Evolutionary conservation across 1,140 invertebrate species (phyloP).

Genomic region (Homalodisca vitripennis): DNA sequence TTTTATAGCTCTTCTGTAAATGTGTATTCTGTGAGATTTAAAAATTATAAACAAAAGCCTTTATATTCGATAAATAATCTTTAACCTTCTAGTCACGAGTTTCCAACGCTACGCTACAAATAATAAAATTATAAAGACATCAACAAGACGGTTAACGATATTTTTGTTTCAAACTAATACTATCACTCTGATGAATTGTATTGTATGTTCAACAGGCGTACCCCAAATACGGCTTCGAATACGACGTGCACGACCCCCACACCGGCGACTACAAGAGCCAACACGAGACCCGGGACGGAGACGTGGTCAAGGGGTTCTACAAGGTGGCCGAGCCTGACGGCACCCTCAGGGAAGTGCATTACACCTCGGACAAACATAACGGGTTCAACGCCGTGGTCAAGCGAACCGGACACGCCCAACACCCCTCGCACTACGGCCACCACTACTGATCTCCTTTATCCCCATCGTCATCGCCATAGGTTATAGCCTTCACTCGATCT

Average conservation of each 20-base stretch:
- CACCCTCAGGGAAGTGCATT: conserved; percentile 50
- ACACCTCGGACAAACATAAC: conserved; percentile 50
- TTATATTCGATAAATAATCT: too few relatives aligned
- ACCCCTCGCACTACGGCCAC: conserved; percentile 16
- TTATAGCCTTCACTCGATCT: not conserved
- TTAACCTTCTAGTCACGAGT: too few relatives aligned
- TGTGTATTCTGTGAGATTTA: too few relatives aligned
- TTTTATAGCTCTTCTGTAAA: too few relatives aligned
- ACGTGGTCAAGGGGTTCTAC: conserved; percentile 54
- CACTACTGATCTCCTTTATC: conserved; percentile 30
- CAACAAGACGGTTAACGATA: too few relatives aligned
- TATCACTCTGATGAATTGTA: too few relatives aligned
- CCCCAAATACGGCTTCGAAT: conserved; percentile 55
- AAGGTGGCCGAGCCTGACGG: conserved; percentile 47
- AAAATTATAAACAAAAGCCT: too few relatives aligned
- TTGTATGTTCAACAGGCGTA: conserved; percentile 29
- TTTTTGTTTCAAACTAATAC: too few relatives aligned
- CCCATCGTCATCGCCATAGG: too few relatives aligned
- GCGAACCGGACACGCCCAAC: conserved; percentile 35
- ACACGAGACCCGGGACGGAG: conserved; percentile 51
- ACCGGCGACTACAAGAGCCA: conserved; percentile 55
- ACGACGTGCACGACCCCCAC: conserved; percentile 54
- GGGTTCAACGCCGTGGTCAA: conserved; percentile 52
- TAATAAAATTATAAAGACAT: too few relatives aligned
- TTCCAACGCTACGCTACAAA: too few relatives aligned